Evolutionary conservation across 2,888 invertebrate genomes (phyloP).

Genomic region (Acrocera orbiculus): DNA sequence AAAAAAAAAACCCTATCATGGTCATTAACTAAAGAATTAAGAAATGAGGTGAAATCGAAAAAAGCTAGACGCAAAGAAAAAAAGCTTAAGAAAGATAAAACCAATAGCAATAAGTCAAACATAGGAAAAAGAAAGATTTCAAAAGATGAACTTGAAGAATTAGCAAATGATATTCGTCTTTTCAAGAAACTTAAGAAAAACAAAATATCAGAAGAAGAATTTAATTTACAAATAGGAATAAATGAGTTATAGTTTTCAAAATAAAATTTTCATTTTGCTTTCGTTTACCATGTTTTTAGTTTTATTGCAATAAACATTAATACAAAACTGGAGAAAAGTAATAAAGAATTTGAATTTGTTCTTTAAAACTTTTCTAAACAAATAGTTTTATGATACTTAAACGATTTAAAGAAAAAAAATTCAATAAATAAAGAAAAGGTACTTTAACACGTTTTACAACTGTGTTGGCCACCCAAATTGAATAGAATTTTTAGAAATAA

Average conservation of each 20-base stretch:
- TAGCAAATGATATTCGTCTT: slow-evolving; percentile 63
- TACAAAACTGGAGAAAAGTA: too few species aligned
- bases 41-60: slow-evolving; percentile 33
- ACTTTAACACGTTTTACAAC: too few species aligned
- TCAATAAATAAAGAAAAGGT: too few species aligned
- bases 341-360: too few species aligned
- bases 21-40: slow-evolving; percentile 52
- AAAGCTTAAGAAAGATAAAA: slow-evolving; percentile 27
- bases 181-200: slow-evolving; percentile 75
- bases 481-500: too few species aligned
- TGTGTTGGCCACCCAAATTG: too few species aligned
- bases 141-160: slow-evolving; percentile 56
- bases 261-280: too few species aligned
- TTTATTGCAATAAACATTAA: too few species aligned
- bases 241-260: slow-evolving; percentile 13
- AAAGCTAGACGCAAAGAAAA: slow-evolving; percentile 33
- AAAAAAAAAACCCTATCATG: slow-evolving; percentile 47
- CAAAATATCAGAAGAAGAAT: slow-evolving; percentile 53
- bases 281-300: too few species aligned
- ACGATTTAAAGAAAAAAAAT: too few species aligned
- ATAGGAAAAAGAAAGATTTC: slow-evolving; percentile 39
- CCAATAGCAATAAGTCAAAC: slow-evolving; percentile 16
- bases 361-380: too few species aligned
- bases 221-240: slow-evolving; percentile 42
- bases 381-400: too few species aligned